A percentile compares a stretch with the other conserved stretches of the same genome.
Evolutionary conservation across 2,797 vertebrate genomes (phyloP).

Genomic region (Heliangelus exortis): DNA sequence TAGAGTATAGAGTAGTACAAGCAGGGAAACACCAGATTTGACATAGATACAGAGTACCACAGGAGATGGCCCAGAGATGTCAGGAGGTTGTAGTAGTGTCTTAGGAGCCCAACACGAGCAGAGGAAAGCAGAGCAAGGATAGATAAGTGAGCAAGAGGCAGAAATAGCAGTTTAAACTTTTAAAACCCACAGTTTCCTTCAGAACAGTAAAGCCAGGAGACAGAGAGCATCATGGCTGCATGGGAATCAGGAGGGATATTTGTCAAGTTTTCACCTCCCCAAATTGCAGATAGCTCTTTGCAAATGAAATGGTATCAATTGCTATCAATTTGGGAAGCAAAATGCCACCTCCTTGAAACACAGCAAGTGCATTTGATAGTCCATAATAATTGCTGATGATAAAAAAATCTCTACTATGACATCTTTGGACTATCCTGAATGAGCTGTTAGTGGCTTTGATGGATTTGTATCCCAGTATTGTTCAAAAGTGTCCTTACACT

Average conservation of each 20-base stretch:
- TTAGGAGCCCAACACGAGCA: neutral
- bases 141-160: neutral
- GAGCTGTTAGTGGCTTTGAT: neutral
- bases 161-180: neutral
- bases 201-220: neutral
- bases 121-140: neutral
- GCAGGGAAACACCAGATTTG: neutral
- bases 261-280: neutral
- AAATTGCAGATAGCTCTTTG: neutral
- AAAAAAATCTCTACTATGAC: neutral
- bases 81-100: neutral
- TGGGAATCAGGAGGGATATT: neutral
- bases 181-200: fast-evolving
- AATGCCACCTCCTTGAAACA: neutral
- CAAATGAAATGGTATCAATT: neutral
- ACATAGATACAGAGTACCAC: neutral
- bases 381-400: neutral
- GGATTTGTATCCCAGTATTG: neutral
- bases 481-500: neutral
- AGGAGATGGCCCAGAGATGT: neutral
- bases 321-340: neutral
- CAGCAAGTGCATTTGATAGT: neutral
- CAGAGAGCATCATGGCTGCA: neutral
- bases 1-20: neutral
- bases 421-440: neutral